phyloP scores from a whole-genome alignment of 1,140 invertebrate species.

The Yoshiicerus persimilis region DNA sequence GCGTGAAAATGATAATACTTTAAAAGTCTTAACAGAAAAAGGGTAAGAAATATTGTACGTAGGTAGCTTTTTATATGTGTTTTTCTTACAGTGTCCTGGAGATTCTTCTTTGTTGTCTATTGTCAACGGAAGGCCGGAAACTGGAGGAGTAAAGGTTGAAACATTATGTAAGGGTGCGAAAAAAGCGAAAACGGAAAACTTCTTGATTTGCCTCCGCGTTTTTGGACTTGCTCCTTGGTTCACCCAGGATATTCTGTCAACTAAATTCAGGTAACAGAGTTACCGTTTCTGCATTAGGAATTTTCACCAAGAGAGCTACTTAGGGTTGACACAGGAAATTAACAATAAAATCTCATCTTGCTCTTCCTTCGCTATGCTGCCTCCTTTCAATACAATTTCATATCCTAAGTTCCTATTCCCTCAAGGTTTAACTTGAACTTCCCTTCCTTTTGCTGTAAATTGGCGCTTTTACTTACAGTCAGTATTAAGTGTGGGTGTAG shows the following conservation, averaged over 20 bases:
- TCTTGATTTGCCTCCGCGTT: neutral
- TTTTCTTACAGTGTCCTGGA: too few species aligned
- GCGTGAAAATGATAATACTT: neutral
- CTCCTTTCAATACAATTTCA: neutral
- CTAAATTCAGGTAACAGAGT: neutral
- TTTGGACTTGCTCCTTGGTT: neutral
- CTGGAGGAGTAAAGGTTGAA: too few species aligned
- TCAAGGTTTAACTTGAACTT: neutral
- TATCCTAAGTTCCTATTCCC: too few species aligned
- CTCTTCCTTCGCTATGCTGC: neutral
- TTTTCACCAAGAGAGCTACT: neutral
- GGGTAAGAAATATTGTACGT: neutral
- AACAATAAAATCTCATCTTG: neutral
- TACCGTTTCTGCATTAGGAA: neutral
- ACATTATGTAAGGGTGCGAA: neutral
- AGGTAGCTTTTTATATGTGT: too few species aligned
- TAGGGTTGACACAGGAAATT: conserved; percentile 13
- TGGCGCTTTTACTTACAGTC: neutral
- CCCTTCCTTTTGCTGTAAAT: neutral
- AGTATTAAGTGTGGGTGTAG: neutral
- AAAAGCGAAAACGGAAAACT: neutral
- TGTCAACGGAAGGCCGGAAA: too few species aligned
- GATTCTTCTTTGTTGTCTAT: neutral
- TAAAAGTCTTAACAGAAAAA: neutral
- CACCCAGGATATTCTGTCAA: neutral